phyloP scores from a whole-genome alignment of 2,888 invertebrate species.

The Cheilosia urbana region DNA sequence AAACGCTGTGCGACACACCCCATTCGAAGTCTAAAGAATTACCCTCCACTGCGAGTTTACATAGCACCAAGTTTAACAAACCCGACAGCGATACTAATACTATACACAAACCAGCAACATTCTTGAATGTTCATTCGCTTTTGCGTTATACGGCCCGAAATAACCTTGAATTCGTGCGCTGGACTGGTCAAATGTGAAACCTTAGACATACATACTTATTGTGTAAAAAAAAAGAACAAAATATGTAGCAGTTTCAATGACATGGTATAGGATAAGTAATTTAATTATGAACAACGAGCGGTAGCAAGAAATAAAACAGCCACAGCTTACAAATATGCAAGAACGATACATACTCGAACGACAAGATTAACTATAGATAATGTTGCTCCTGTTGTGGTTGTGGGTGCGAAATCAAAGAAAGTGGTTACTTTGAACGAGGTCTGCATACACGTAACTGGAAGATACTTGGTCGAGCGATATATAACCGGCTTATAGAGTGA shows the following conservation, averaged over 20 bases:
- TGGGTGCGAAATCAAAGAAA: conserved; percentile 37
- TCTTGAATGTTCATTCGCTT: conserved; percentile 62
- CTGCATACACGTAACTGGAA: not conserved
- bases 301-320: not conserved
- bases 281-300: conserved; percentile 22
- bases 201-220: conserved; percentile 25
- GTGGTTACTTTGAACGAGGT: conserved; percentile 36
- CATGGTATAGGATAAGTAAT: conserved; percentile 18
- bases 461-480: not conserved
- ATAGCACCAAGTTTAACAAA: conserved; percentile 47
- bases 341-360: not conserved
- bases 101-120: conserved; percentile 34
- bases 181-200: conserved; percentile 64
- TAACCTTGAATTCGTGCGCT: conserved; percentile 62
- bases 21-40: conserved; percentile 8
- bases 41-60: not conserved
- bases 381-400: conserved; percentile 20
- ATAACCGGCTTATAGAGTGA: not conserved
- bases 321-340: not conserved
- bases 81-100: conserved; percentile 1
- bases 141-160: not conserved
- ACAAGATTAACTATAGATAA: not conserved
- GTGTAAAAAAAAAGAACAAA: not conserved
- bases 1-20: conserved; percentile 37
- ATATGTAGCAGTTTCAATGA: conserved; percentile 48